A percentile compares a stretch with the other conserved stretches of the same genome.
phyloP scores from a whole-genome alignment of 2,888 invertebrate genomes.

The Agriopis aurantiaria region DNA sequence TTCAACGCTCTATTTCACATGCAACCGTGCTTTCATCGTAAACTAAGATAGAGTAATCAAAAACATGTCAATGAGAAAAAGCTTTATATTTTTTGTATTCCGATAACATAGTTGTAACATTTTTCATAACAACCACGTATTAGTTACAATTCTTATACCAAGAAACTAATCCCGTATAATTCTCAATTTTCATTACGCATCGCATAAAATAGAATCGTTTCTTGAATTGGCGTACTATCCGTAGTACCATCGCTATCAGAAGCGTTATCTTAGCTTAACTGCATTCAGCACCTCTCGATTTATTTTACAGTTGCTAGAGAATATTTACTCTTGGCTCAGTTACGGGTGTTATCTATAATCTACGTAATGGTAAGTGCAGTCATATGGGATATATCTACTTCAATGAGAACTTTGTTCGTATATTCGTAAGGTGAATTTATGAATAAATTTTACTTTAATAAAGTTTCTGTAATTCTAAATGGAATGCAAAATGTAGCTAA shows the following conservation, averaged over 20 bases:
- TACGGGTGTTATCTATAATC: conserved; percentile 72
- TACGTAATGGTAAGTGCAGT: conserved; percentile 77
- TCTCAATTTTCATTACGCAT: conserved; percentile 14
- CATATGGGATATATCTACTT: conserved; percentile 18
- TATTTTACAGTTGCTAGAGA: conserved; percentile 44
- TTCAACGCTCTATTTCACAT: too few relatives aligned
- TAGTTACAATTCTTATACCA: neutral
- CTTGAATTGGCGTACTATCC: conserved; percentile 23
- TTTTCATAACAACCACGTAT: neutral
- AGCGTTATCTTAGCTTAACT: conserved; percentile 42
- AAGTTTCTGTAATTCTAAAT: neutral
- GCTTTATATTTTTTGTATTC: too few relatives aligned
- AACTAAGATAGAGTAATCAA: too few relatives aligned
- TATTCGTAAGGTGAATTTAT: conserved; percentile 12
- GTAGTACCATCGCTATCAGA: conserved; percentile 35
- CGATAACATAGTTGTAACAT: neutral
- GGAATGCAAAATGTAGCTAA: neutral
- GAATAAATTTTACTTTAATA: neutral
- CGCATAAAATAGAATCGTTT: conserved; percentile 31
- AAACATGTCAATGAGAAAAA: too few relatives aligned
- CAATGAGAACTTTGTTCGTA: conserved; percentile 10
- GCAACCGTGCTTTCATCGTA: too few relatives aligned
- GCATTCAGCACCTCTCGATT: conserved; percentile 43
- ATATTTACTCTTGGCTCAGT: conserved; percentile 47
- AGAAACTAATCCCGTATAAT: neutral